A percentile compares a stretch with the other conserved stretches of the same genome.
Evolutionary conservation across 2,888 invertebrate genomes (phyloP).

Genomic region (Conus canariensis): DNA sequence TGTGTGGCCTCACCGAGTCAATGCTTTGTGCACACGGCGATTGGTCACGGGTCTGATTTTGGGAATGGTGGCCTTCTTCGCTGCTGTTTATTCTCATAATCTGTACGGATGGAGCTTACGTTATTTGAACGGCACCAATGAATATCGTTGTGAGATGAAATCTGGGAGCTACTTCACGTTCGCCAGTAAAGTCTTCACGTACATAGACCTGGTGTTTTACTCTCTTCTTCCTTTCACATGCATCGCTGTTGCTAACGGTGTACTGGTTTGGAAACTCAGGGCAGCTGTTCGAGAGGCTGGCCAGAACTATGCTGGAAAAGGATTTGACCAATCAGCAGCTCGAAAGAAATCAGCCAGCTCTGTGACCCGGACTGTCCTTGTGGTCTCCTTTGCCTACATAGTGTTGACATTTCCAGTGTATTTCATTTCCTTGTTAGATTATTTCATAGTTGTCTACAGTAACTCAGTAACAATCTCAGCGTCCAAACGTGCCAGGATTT

Average conservation of each 20-base stretch:
- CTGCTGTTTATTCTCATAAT: neutral
- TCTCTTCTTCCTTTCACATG: neutral
- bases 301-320: neutral
- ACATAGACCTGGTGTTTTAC: neutral
- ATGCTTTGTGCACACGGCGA: neutral
- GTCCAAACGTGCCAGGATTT: neutral
- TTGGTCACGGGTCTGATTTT: neutral
- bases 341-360: neutral
- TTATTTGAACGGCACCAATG: neutral
- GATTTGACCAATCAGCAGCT: neutral
- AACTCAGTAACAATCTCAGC: neutral
- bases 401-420: neutral
- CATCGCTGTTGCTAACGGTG: neutral
- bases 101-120: neutral
- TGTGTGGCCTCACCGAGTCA: neutral
- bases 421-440: neutral
- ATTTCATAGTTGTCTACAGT: neutral
- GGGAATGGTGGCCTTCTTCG: neutral
- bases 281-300: neutral
- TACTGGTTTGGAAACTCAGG: neutral
- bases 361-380: neutral
- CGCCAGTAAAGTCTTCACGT: neutral
- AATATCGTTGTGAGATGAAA: neutral
- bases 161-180: neutral
- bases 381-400: neutral